phyloP scores from a whole-genome alignment of 2,113 vertebrate genomes.

The Tretioscincus oriximinensis region DNA sequence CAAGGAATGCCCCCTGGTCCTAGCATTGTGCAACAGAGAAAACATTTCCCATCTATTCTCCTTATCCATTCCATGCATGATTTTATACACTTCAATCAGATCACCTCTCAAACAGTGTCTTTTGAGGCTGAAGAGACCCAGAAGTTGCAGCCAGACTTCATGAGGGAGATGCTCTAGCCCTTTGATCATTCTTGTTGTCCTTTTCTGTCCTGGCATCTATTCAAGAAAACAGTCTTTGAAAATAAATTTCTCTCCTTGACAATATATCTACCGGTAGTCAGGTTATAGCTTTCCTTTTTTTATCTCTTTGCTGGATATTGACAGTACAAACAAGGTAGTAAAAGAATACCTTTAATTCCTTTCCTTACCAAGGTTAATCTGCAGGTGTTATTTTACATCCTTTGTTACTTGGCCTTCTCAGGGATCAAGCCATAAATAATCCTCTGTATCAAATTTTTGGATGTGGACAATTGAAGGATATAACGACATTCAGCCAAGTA shows the following conservation, averaged over 20 bases:
- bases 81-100: too few relatives aligned
- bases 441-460: background rate
- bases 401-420: slow-evolving; percentile 15
- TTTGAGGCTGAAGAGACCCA: too few relatives aligned
- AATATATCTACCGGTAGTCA: background rate
- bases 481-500: background rate
- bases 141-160: too few relatives aligned
- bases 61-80: too few relatives aligned
- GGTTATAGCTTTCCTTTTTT: background rate
- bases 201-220: background rate
- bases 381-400: background rate
- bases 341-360: slow-evolving; percentile 13
- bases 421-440: slow-evolving; percentile 5
- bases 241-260: background rate
- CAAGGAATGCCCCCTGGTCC: too few relatives aligned
- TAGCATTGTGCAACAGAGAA: too few relatives aligned
- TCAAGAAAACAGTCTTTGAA: background rate
- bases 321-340: slow-evolving; percentile 6
- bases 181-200: too few relatives aligned
- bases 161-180: too few relatives aligned
- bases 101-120: too few relatives aligned
- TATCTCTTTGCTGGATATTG: slow-evolving; percentile 1
- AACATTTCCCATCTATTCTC: too few relatives aligned
- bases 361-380: background rate
- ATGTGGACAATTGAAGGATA: background rate